A percentile compares a stretch with the other conserved stretches of the same genome.
Evolutionary conservation across 2,797 vertebrate genomes (phyloP).

Genomic region (Ctenopoma kingsleyae): DNA sequence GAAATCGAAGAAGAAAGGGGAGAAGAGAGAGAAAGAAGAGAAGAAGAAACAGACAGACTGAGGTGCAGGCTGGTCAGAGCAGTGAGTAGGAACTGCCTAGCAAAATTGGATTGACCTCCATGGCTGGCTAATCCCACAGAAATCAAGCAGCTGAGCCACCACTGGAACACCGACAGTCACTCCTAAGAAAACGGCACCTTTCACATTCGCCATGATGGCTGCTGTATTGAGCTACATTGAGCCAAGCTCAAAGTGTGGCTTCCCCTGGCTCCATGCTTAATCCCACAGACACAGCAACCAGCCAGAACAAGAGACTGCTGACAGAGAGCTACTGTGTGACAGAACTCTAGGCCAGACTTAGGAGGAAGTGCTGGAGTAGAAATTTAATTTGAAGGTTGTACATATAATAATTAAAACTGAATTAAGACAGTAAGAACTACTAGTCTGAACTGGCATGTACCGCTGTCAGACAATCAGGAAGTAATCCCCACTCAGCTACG

Average conservation of each 20-base stretch:
- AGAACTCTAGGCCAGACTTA: not conserved
- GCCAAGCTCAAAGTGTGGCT: constrained; percentile 40
- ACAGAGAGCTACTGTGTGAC: constrained; percentile 36
- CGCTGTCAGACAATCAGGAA: not conserved
- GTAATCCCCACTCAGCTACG: not conserved
- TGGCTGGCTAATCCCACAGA: constrained; percentile 53
- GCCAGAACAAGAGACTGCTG: constrained; percentile 32
- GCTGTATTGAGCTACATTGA: constrained; percentile 36
- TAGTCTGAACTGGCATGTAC: too few relatives aligned
- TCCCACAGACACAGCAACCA: constrained; percentile 41
- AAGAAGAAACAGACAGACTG: not conserved
- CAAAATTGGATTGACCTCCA: constrained; percentile 58
- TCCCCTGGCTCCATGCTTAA: constrained; percentile 46
- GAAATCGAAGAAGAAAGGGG: not conserved
- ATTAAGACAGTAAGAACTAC: not conserved
- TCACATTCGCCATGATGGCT: constrained; percentile 43
- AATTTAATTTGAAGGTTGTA: not conserved
- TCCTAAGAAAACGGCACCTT: constrained; percentile 63
- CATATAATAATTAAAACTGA: not conserved
- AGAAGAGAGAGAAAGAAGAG: not conserved
- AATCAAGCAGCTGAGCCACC: constrained; percentile 56
- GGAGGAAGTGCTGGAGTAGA: constrained; percentile 1
- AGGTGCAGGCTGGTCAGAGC: constrained; percentile 22
- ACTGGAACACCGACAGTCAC: constrained; percentile 40
- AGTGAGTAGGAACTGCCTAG: constrained; percentile 22